These are phyloP conservation scores for Pelagia noctiluca DNA, from an alignment of 30 jellyfish, hydroid and myxozoan genomes.

Conservation along the genomic window DNA sequence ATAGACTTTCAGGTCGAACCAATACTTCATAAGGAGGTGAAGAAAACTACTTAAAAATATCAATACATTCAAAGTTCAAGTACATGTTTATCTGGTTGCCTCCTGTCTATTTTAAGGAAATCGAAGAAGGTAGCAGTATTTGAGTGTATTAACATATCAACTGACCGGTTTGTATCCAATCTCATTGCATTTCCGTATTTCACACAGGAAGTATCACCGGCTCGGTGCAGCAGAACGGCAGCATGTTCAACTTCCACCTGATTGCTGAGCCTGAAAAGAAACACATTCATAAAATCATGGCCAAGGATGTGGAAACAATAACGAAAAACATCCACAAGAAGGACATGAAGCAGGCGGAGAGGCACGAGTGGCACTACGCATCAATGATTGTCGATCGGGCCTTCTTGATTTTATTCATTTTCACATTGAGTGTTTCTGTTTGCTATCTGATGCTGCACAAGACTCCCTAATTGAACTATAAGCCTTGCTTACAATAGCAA, in stretches of 20 bases:
- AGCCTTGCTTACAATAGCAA: not conserved
- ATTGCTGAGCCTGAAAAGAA: conserved; percentile 34
- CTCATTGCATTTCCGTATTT: too few relatives aligned
- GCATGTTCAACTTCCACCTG: not conserved
- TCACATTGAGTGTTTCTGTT: conserved; percentile 50
- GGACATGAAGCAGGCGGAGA: conserved; percentile 38
- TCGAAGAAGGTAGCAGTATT: too few relatives aligned
- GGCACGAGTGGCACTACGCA: conserved; percentile 72
- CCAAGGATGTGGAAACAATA: conserved; percentile 45
- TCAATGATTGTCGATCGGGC: conserved; percentile 78
- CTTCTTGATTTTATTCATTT: conserved; percentile 44
- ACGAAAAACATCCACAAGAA: conserved; percentile 38
- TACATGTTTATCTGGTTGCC: too few relatives aligned
- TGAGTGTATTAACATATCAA: too few relatives aligned
- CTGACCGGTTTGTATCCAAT: too few relatives aligned
- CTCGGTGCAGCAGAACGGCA: not conserved
- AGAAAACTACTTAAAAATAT: too few relatives aligned
- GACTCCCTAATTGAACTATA: conserved; percentile 13
- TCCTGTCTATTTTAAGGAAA: too few relatives aligned
- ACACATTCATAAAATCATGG: conserved; percentile 35
- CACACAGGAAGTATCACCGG: not conserved
- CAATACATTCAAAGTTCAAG: too few relatives aligned
- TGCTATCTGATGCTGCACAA: conserved; percentile 62
- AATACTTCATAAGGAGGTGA: too few relatives aligned
- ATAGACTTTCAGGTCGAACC: too few relatives aligned